phyloP scores from a whole-genome alignment of 2,113 vertebrate species.

The Silurus meridionalis region DNA sequence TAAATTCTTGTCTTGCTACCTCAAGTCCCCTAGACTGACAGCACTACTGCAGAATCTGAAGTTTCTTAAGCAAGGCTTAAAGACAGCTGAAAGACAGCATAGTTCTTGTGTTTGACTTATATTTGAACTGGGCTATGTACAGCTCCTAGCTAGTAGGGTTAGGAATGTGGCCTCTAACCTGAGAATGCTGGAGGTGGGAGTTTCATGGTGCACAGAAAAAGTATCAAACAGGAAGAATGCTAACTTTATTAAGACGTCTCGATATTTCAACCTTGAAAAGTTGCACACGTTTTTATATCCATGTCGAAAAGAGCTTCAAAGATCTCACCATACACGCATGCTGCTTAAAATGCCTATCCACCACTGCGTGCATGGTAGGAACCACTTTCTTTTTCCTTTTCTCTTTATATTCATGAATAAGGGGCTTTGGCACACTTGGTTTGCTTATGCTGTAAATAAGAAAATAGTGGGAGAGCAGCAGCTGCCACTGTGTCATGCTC shows the following conservation, averaged over 20 bases:
- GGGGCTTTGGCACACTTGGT: neutral
- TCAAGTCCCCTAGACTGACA: neutral
- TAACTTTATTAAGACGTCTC: neutral
- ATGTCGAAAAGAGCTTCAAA: conserved; percentile 14
- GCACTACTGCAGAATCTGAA: neutral
- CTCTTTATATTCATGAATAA: neutral
- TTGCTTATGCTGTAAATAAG: neutral
- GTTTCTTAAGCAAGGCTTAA: neutral
- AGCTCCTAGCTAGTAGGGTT: neutral
- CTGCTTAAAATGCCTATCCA: conserved; percentile 8
- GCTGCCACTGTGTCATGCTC: conserved; percentile 29
- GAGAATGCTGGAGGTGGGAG: neutral
- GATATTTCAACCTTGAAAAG: neutral
- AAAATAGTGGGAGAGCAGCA: conserved; percentile 46
- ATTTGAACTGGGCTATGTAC: neutral
- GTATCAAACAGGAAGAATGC: neutral
- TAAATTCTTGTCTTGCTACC: neutral
- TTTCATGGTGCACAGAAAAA: neutral
- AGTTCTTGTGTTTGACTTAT: conserved; percentile 29
- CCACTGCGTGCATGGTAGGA: conserved; percentile 4
- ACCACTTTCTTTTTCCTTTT: neutral
- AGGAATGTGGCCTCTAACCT: conserved; percentile 30
- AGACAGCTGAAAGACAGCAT: neutral
- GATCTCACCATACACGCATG: conserved; percentile 30
- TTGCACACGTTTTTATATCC: neutral